Base-by-base conservation (phyloP, 2,113 vertebrate species). In the Odontophorus gujanensis region DNA sequence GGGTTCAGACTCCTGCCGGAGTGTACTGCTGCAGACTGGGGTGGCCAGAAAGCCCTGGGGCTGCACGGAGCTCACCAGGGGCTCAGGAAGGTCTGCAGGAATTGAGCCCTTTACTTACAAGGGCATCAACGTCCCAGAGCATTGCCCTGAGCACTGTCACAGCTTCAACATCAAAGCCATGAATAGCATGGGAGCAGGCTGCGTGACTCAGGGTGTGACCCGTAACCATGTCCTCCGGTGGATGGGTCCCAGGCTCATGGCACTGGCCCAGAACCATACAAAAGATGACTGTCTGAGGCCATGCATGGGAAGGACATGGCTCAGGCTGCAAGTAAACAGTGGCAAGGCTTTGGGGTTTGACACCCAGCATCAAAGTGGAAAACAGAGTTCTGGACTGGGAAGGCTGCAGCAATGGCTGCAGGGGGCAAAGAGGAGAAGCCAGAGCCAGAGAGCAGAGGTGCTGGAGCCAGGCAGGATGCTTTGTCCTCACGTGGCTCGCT, bases 311-410 rank as follows among this genome's bases (percentile, higher is more conserved):
- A 79, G n/a, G 79, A 73, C 0, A 0, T 40, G 74, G 63, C n/a
- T 90, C 61, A 82, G 53, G 59, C 13, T 43, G 48, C 11, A 20
- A 1, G 2, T 30, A n/a, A 47, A 73, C 69, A 1, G 0, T 2
- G 55, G 61, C 28, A 42, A 77, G 48, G 77, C n/a, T 80, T 36
- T 16, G 61, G 75, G 28, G 19, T 81, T 67, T 55, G 80, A 83
- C 87, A 68, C 48, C 0, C 51, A 84, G 18, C 40, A 16, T 1
- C 2, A 24, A 87, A 36, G 8, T 25, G 42, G 83, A 55, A 22
- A 87, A 83, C 42, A 1, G 45, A 28, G 68, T 50, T 85, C 55
- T 48, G 25, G 85, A 32, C 25, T 53, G 63, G 45, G 51, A 80
- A 69, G 62, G 40, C 32, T 19, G 78, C 81, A 89, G 91, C 43